Percentiles rank a stretch among this genome's conserved stretches.
Conservation (phyloP, 2,113 vertebrate species). For the human region GRCh38 chr7:154640501-154641000, state of each 20-base stretch:
- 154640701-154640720: fast-evolving
- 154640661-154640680: not conserved
- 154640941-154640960: not conserved
- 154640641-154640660: fast-evolving
- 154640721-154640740: not conserved
- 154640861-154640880: not conserved
- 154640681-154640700: fast-evolving
- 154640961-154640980: not conserved
- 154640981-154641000: not conserved
- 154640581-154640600: not conserved
- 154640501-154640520: not conserved
- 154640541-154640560: not conserved
- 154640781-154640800: not conserved
- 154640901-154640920: not conserved
- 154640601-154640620: too few relatives aligned
- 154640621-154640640: not conserved
- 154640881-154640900: not conserved
- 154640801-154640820: not conserved
- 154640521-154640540: not conserved
- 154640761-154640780: not conserved
- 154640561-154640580: not conserved
- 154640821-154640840: not conserved
- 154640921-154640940: too few relatives aligned
- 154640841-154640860: not conserved
- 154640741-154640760: not conserved